A percentile compares a stretch with the other conserved stretches of the same genome.
phyloP scores from a whole-genome alignment of 1,140 invertebrate species.

The Globodera ellingtonae region DNA sequence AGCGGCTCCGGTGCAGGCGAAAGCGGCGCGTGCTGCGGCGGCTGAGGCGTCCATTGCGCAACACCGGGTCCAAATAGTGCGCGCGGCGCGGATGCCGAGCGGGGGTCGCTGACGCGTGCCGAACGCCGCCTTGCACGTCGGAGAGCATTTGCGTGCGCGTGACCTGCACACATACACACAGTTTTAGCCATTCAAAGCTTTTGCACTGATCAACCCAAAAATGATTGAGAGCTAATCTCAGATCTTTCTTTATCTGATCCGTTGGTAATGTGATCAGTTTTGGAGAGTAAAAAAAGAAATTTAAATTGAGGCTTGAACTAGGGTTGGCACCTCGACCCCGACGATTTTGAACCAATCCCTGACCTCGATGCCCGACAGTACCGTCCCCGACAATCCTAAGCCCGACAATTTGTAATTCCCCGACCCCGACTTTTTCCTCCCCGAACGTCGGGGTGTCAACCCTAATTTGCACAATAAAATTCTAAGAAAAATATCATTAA shows the following conservation, averaged over 20 bases:
- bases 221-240: not conserved
- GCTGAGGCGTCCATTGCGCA: not conserved
- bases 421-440: not conserved
- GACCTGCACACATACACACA: constrained; percentile 5
- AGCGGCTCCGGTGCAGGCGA: too few species aligned
- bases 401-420: not conserved
- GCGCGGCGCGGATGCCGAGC: not conserved
- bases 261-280: not conserved
- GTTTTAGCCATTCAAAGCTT: not conserved
- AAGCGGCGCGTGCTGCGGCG: too few species aligned
- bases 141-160: constrained; percentile 29
- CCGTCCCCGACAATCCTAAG: too few species aligned
- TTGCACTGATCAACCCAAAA: not conserved
- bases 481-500: not conserved
- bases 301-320: too few species aligned
- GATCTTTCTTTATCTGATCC: too few species aligned
- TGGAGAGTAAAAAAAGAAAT: not conserved
- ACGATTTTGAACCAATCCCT: too few species aligned
- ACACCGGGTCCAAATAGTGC: constrained; percentile 1
- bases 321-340: too few species aligned
- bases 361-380: too few species aligned
- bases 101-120: too few species aligned
- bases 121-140: constrained; percentile 11
- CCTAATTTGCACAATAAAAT: too few species aligned
- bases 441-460: too few species aligned